phyloP scores from a whole-genome alignment of 92 coral and sea anemone species.

The Ricordea florida region DNA sequence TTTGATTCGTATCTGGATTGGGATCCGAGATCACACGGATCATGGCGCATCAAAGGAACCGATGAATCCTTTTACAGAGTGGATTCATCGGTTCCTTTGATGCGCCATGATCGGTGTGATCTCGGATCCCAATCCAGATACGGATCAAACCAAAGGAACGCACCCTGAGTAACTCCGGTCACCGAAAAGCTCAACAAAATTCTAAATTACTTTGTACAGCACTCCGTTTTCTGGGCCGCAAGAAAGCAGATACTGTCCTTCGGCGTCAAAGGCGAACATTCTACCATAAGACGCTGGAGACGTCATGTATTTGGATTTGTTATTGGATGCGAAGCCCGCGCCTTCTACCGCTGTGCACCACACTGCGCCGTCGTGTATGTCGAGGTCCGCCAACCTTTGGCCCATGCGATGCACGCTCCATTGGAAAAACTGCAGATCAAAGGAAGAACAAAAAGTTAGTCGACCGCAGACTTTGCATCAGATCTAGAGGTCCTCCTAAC shows the following conservation, averaged over 20 bases:
- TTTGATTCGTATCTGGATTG: no score
- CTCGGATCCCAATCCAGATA: no score
- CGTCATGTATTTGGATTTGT: slow-evolving; percentile 49
- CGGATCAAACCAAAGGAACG: neutral
- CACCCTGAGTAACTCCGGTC: neutral
- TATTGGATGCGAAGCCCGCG: slow-evolving; percentile 15
- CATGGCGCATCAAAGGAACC: no score
- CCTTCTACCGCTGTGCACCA: slow-evolving; percentile 45
- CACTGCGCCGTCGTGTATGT: slow-evolving; percentile 91
- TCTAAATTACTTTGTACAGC: slow-evolving; percentile 76
- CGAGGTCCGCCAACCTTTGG: slow-evolving; percentile 77
- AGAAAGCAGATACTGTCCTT: slow-evolving; percentile 88
- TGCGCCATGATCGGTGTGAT: no score
- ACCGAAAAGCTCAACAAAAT: neutral
- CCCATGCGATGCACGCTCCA: slow-evolving; percentile 99
- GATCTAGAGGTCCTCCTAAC: neutral
- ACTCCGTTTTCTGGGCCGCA: slow-evolving; percentile 87
- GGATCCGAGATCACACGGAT: no score
- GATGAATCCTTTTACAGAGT: no score
- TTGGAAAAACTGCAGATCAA: slow-evolving; percentile 71
- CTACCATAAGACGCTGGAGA: slow-evolving; percentile 75
- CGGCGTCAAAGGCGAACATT: slow-evolving; percentile 93
- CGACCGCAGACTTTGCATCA: no score
- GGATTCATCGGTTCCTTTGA: no score
- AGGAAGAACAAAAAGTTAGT: neutral